Evolutionary conservation across 1,140 invertebrate genomes (phyloP).

Genomic region (Rhynchophorus ferrugineus): DNA sequence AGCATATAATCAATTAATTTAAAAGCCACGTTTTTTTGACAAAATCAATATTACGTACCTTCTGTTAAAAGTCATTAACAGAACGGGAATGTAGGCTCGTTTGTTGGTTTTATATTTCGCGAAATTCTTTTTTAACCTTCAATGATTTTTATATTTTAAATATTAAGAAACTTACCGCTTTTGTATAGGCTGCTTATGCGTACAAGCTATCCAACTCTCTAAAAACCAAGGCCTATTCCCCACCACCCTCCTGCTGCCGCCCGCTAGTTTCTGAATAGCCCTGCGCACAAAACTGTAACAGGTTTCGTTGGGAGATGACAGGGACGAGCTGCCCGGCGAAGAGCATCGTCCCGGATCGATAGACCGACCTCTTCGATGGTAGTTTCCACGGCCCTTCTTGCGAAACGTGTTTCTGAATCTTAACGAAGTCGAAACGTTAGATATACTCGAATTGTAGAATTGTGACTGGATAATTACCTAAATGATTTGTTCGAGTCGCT

Average conservation of each 20-base stretch:
- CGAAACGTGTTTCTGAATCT: slow-evolving; percentile 18
- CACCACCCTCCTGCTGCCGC: slow-evolving; percentile 53
- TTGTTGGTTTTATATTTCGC: no score
- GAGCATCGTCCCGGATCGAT: slow-evolving; percentile 48
- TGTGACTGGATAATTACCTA: slow-evolving; percentile 25
- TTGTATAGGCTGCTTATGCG: slow-evolving; percentile 45
- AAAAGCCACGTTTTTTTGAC: no score
- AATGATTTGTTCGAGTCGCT: slow-evolving; percentile 46
- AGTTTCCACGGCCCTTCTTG: slow-evolving; percentile 31
- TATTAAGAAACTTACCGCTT: slow-evolving; percentile 11
- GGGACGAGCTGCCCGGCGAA: slow-evolving; percentile 72
- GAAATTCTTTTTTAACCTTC: no score
- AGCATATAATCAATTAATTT: no score
- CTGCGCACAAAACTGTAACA: slow-evolving; percentile 89
- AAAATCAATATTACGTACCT: no score
- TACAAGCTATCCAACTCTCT: slow-evolving; percentile 62
- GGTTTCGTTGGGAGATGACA: slow-evolving; percentile 86
- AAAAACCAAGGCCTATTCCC: slow-evolving; percentile 66
- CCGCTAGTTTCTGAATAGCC: slow-evolving; percentile 79
- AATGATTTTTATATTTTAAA: no score
- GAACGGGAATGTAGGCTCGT: no score
- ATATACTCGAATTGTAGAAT: no score
- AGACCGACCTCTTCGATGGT: slow-evolving; percentile 49
- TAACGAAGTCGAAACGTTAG: no score
- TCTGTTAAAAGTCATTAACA: no score